Evolutionary conservation across 1,140 invertebrate genomes (phyloP).

Genomic region (Drosophila novamexicana): DNA sequence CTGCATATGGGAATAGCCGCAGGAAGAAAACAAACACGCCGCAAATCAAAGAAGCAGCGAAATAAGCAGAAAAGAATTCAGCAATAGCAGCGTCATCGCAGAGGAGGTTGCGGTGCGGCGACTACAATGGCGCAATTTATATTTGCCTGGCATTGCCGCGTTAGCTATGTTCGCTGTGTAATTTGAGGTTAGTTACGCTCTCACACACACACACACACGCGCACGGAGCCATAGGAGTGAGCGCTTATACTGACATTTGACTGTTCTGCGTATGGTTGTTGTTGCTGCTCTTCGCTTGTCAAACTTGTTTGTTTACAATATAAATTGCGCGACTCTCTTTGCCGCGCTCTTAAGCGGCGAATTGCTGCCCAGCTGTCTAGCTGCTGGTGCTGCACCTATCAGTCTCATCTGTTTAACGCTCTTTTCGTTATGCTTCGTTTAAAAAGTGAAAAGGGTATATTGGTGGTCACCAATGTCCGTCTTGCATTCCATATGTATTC

Average conservation of each 20-base stretch:
- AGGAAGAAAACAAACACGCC: constrained; percentile 26
- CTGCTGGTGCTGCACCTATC: constrained; percentile 9
- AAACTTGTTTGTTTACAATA: constrained; percentile 70
- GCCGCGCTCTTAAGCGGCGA: constrained; percentile 54
- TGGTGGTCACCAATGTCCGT: neutral
- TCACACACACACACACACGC: neutral
- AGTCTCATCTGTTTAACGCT: constrained; percentile 7
- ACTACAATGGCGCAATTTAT: constrained; percentile 47
- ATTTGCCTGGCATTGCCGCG: constrained; percentile 23
- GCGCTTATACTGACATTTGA: constrained; percentile 20
- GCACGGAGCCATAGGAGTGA: constrained; percentile 2
- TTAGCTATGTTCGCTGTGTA: constrained; percentile 33
- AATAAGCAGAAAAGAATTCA: constrained; percentile 29
- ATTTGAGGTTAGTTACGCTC: constrained; percentile 52
- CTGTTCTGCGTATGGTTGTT: constrained; percentile 8
- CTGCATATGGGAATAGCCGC: constrained; percentile 16
- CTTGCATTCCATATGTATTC: no score
- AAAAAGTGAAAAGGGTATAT: neutral
- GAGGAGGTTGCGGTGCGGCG: constrained; percentile 15
- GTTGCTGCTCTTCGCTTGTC: constrained; percentile 21
- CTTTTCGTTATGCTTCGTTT: neutral
- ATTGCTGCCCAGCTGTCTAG: constrained; percentile 37
- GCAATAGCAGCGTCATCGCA: constrained; percentile 10
- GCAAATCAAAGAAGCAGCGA: constrained; percentile 30
- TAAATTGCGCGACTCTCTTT: constrained; percentile 45